phyloP scores from a whole-genome alignment of 2,797 vertebrate genomes.

The Dendrocincla tyrannina region DNA sequence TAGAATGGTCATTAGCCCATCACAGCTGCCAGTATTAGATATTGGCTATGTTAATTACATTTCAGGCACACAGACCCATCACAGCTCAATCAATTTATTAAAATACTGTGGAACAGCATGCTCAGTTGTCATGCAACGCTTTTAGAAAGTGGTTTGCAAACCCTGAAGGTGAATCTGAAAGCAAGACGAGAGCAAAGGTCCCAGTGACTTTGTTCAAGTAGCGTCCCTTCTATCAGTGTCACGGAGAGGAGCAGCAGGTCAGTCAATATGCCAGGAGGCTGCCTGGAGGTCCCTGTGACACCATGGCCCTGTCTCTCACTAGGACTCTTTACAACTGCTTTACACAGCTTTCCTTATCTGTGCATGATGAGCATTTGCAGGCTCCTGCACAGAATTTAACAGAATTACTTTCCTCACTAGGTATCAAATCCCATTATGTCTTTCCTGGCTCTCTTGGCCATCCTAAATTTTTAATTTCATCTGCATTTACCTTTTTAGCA shows the following conservation, averaged over 20 bases:
- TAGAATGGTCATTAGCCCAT: neutral
- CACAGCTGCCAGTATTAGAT: neutral
- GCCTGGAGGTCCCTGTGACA: neutral
- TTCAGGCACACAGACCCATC: neutral
- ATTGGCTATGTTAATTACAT: neutral
- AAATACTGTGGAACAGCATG: neutral
- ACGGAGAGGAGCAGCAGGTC: fast-evolving
- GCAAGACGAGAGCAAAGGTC: neutral
- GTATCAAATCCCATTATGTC: constrained; percentile 33
- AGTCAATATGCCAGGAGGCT: neutral
- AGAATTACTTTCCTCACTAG: constrained; percentile 38
- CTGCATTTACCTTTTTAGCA: neutral
- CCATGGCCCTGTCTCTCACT: neutral
- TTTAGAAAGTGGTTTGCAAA: neutral
- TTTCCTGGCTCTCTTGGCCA: neutral
- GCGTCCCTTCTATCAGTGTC: neutral
- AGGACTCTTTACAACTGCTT: neutral
- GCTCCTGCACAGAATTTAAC: constrained; percentile 41
- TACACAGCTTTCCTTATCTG: neutral
- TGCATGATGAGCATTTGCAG: neutral
- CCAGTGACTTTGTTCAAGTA: neutral
- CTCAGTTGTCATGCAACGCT: neutral
- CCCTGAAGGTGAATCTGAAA: neutral
- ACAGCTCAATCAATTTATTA: neutral
- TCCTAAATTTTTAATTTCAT: neutral